These are phyloP conservation scores for Cryptophagus acutangulus DNA, from an alignment of 2,888 invertebrate genomes.

Conservation along the genomic window DNA sequence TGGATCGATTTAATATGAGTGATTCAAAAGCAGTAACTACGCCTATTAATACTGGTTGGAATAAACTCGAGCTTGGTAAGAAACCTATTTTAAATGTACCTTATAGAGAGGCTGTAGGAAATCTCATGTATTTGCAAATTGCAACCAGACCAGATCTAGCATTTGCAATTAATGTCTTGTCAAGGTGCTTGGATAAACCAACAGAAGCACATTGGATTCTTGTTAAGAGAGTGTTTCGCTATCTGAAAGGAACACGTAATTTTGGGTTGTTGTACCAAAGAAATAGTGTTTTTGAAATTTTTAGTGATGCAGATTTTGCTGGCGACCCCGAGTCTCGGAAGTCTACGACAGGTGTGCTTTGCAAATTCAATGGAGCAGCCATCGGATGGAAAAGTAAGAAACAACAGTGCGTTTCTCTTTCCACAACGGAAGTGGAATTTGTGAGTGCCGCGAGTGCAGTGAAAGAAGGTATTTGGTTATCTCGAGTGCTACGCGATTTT, in stretches of 20 bases:
- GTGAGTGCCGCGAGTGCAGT: conserved; percentile 9
- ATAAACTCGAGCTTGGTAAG: conserved; percentile 1
- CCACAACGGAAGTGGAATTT: conserved; percentile 13
- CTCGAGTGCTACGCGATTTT: conserved; percentile 6
- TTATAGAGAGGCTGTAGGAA: conserved; percentile 24
- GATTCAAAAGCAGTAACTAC: conserved; percentile 23
- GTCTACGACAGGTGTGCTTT: conserved; percentile 7
- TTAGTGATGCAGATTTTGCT: neutral
- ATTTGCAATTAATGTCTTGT: conserved; percentile 16
- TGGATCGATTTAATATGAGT: conserved; percentile 19
- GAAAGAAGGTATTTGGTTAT: conserved; percentile 12
- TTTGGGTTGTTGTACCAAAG: neutral
- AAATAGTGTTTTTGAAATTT: neutral
- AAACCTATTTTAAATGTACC: conserved; percentile 12
- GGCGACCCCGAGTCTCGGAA: neutral
- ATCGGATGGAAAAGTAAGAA: conserved; percentile 10
- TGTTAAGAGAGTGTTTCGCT: conserved; percentile 10
- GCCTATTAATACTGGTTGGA: conserved; percentile 18
- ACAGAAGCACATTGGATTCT: conserved; percentile 1
- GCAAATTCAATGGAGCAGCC: conserved; percentile 8
- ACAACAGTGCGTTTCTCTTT: conserved; percentile 12
- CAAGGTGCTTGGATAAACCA: conserved; percentile 3
- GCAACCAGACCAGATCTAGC: conserved; percentile 22
- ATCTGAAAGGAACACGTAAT: neutral
- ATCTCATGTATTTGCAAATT: conserved; percentile 19